These are phyloP conservation scores for Callipepla squamata DNA, from an alignment of 2,113 vertebrate genomes.

Conservation along the genomic window DNA sequence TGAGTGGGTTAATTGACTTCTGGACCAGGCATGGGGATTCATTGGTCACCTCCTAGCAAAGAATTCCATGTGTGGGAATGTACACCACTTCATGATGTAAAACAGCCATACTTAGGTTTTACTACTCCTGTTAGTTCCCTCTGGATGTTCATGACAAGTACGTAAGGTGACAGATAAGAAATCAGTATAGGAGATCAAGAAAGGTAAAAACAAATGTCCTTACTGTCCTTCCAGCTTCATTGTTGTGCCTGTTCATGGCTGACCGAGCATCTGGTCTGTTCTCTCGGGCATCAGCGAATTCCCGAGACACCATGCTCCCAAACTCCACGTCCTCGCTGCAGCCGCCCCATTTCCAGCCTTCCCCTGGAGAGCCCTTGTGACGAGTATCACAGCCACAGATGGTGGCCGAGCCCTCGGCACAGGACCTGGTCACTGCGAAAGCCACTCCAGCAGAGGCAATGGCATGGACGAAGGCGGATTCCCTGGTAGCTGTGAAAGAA, in stretches of 20 bases:
- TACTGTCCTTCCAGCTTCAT: slow-evolving; percentile 94
- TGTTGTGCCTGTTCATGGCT: slow-evolving; percentile 98
- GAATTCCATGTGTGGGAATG: background rate
- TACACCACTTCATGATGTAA: accelerated
- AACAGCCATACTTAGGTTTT: background rate
- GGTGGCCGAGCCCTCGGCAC: slow-evolving; percentile 89
- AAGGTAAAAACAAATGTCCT: background rate
- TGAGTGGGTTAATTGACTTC: background rate
- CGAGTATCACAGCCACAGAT: slow-evolving; percentile 95
- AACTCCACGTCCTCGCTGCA: slow-evolving; percentile 97
- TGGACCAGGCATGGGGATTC: background rate
- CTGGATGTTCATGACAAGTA: background rate
- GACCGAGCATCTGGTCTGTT: slow-evolving; percentile 95
- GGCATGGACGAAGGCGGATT: slow-evolving; percentile 95
- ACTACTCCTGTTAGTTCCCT: background rate
- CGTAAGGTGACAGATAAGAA: background rate
- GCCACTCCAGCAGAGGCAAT: slow-evolving; percentile 95
- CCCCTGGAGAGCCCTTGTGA: slow-evolving; percentile 90
- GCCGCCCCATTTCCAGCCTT: slow-evolving; percentile 98
- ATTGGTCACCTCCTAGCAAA: accelerated
- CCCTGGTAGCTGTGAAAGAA: slow-evolving; percentile 88
- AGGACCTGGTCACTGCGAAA: slow-evolving; percentile 93
- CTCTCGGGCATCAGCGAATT: slow-evolving; percentile 95
- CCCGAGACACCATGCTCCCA: slow-evolving; percentile 95
- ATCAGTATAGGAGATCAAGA: accelerated